Evolutionary conservation across 2,797 vertebrate genomes (phyloP).

Genomic region (Pterois miles): DNA sequence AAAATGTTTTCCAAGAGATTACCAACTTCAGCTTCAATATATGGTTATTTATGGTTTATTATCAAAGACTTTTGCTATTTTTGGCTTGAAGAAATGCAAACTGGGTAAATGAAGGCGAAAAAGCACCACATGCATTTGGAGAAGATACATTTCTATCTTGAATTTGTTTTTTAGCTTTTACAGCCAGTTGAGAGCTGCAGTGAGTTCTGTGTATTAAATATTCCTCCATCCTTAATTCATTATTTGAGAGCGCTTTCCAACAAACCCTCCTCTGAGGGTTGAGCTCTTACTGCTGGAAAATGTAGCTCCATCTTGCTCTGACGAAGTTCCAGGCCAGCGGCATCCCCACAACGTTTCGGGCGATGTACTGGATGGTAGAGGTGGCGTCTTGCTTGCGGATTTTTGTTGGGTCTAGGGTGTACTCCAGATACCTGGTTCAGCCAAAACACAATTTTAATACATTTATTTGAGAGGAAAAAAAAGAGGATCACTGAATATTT

Average conservation of each 20-base stretch:
- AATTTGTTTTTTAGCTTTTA: not conserved
- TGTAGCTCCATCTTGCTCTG: constrained; percentile 82
- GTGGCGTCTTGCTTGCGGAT: constrained; percentile 94
- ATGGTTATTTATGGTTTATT: not conserved
- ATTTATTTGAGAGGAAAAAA: not conserved
- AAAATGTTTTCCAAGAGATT: too few relatives aligned
- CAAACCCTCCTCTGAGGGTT: not conserved
- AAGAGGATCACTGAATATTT: not conserved
- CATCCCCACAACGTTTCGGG: constrained; percentile 88
- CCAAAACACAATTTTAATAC: not conserved
- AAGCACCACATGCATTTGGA: not conserved
- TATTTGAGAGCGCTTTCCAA: accelerated
- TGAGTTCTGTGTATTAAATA: not conserved
- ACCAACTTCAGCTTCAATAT: not conserved
- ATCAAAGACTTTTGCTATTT: not conserved
- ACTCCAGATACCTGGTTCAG: constrained; percentile 88
- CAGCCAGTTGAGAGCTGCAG: not conserved
- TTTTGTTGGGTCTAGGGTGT: constrained; percentile 83
- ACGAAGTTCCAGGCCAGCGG: constrained; percentile 93
- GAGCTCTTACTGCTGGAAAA: constrained; percentile 88
- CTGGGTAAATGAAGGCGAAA: not conserved
- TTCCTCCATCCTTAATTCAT: not conserved
- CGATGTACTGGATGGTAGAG: constrained; percentile 86
- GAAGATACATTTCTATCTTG: not conserved
- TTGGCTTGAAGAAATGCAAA: not conserved